Base-by-base conservation (phyloP, 92 coral and sea anemone genomes). In the Pocillopora meandrina region DNA sequence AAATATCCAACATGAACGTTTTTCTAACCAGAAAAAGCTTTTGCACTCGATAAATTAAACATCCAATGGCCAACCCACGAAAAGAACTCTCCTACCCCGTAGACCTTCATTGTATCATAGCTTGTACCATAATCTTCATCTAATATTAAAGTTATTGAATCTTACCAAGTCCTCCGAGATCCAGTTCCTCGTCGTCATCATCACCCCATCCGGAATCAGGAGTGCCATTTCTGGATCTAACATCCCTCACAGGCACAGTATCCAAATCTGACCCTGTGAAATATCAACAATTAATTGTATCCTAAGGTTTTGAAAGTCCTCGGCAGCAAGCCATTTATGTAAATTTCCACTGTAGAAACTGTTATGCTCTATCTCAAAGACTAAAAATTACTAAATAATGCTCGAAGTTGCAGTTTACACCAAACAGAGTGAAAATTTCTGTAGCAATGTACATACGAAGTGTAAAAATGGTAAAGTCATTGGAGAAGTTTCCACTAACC, bases 231-330 rank as follows among this genome's bases (percentile, higher is more conserved):
- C 87, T 94, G 87, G 87, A 80, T 9, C 84, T 66, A 18, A 85
- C 72, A 57, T 92, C 98, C 61, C 98, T 88, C 65, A 94, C 98
- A 1, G 98, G 98, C 35, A 94, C 90, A 9, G 85, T 90, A 82
- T 94, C 98, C 59, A 94, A 73, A 61, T 92, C 98, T 64, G 82
- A 56, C 12, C 84, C 91, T 81, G 57, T 26, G 9, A 6, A 55
- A 9, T 12, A 49, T 71, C 5, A 34, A 61, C 19, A 55, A 21
- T 8, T 10, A 11, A 52, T 19, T 70, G 7, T 34, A 7, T 23
- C 12, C 47, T 19, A 42, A 12, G 71, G 36, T 69, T 47, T 7
- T 31, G 18, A 16, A 67, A 35, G 65, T 55, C 49, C 1, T 76
- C 14, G 16, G 2, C n/a, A 56, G 56, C 33, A 42, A 65, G 17